These are phyloP conservation scores for Drosophila birchii DNA, from an alignment of 2,888 invertebrate species.

Conservation along the genomic window DNA sequence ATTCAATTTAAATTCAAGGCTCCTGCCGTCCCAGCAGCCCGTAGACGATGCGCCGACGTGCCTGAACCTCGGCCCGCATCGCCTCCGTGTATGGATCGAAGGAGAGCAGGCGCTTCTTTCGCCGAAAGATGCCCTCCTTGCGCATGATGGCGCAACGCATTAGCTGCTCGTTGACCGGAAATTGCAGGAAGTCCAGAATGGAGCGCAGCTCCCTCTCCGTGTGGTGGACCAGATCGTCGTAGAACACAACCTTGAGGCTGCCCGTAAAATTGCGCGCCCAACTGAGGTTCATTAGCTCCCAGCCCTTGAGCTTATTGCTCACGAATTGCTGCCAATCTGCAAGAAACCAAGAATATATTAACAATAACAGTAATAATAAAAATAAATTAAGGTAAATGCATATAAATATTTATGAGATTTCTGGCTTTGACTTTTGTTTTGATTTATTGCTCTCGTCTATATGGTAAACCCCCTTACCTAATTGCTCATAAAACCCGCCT, in stretches of 20 bases:
- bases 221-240: slow-evolving; percentile 88
- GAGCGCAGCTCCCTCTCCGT: slow-evolving; percentile 87
- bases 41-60: slow-evolving; percentile 86
- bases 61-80: slow-evolving; percentile 86
- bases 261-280: slow-evolving; percentile 90
- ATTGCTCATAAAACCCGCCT: background rate
- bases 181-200: slow-evolving; percentile 87
- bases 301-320: slow-evolving; percentile 87
- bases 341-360: background rate
- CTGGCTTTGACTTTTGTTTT: background rate
- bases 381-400: background rate
- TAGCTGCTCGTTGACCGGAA: slow-evolving; percentile 86
- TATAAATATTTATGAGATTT: background rate
- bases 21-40: slow-evolving; percentile 81
- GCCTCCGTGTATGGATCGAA: slow-evolving; percentile 90
- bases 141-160: slow-evolving; percentile 87
- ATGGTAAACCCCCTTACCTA: background rate
- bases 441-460: background rate
- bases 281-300: slow-evolving; percentile 89
- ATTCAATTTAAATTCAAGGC: slow-evolving; percentile 13
- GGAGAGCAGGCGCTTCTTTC: slow-evolving; percentile 88
- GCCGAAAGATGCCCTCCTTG: slow-evolving; percentile 90
- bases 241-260: slow-evolving; percentile 89
- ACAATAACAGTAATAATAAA: background rate
- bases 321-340: slow-evolving; percentile 91